Evolutionary conservation across 2,888 invertebrate genomes (phyloP), one percentile per base, ranked within the genome.

Genomic region (Polydrusus tereticollis): DNA sequence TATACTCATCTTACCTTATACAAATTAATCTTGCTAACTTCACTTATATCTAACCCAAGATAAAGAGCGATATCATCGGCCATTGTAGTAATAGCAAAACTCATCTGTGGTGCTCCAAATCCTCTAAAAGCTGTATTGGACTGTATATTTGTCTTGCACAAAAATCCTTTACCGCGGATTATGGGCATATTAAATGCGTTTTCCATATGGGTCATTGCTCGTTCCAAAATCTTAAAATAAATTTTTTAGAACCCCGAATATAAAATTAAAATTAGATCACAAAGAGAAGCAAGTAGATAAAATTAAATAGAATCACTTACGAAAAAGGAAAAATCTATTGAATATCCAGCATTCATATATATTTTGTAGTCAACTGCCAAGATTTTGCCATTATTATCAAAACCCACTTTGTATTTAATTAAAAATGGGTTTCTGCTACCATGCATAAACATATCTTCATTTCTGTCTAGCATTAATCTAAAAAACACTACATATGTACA

Each of bases 51-150:
- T 76, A 90, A 89, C 0, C 89, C 88, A 20, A 96, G 86, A 77
- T 88, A 89, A 33, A 88, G 87, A 0, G 97, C 95, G 10, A 96
- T 88, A 75, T 94, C 91, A 74, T 92, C 88, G 41, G 95, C 88
- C 78, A 95, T 91, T 77, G 88, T 90, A 85, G 97, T 97, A 0
- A 90, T 93, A 0, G 92, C 90, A 82, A 94, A 93, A 95, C 96
- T 95, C 33, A 93, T 96, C 78, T 97, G 97, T 0, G 97, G 97
- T 0, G 92, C 95, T 6, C 97, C 97, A 80, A 96, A 97, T 1
- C 96, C 96, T 78, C 98, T 88, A 81, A 97, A 97, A 0, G 98
- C 97, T 0, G 97, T 98, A 82, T 96, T 96, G 0, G 96, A 96
- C 0, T 96, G 92, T 62, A 95, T 84, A 87, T 98, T 97, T 0